A percentile compares a stretch with the other conserved stretches of the same genome.
Conservation (phyloP, 2,888 invertebrate species). For the Alcis repandata region DNA sequence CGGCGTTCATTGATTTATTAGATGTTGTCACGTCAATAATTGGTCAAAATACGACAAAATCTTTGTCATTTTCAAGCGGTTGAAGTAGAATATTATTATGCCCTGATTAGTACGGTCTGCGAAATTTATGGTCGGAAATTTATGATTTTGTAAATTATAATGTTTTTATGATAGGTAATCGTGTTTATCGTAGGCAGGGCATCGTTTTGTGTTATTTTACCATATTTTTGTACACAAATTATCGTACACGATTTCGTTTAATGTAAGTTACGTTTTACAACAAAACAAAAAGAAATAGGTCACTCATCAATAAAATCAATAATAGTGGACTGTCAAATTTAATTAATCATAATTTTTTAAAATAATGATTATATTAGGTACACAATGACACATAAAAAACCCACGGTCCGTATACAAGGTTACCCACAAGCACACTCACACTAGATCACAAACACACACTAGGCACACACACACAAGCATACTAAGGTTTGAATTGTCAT, state of each 20-base stretch:
- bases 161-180: not conserved
- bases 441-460: constrained; percentile 8
- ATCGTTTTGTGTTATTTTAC: too few relatives aligned
- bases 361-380: too few relatives aligned
- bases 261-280: too few relatives aligned
- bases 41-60: constrained; percentile 2
- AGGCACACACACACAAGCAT: constrained; percentile 20
- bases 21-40: too few relatives aligned
- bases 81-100: not conserved
- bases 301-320: not conserved
- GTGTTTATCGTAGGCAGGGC: too few relatives aligned
- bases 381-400: not conserved
- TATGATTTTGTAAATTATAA: not conserved
- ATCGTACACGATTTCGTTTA: too few relatives aligned
- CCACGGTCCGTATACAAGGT: not conserved
- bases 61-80: constrained; percentile 4
- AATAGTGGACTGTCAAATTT: too few relatives aligned
- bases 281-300: too few relatives aligned
- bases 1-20: too few relatives aligned
- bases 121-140: constrained; percentile 54
- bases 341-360: too few relatives aligned
- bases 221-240: not conserved
- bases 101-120: constrained; percentile 58
- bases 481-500: constrained; percentile 31
- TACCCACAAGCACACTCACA: constrained; percentile 11